Evolutionary conservation across 1,140 invertebrate species (phyloP).

Genomic region (Drosophila lowei): DNA sequence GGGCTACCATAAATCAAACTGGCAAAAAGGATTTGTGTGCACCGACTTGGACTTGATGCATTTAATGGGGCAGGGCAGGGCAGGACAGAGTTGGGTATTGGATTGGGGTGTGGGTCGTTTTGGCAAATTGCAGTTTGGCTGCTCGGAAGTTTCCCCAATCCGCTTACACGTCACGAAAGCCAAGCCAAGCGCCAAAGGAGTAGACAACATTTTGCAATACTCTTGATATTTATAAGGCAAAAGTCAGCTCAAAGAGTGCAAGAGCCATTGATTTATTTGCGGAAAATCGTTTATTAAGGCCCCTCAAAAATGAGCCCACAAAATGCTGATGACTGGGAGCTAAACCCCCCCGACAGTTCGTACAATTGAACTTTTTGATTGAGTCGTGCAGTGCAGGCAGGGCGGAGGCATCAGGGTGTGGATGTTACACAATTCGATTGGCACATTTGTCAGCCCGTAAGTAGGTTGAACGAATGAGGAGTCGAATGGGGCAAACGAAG

Average conservation of each 20-base stretch:
- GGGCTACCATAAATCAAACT: conserved; percentile 44
- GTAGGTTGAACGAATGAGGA: conserved; percentile 11
- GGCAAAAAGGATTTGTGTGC: conserved; percentile 38
- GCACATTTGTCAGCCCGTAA: conserved; percentile 15
- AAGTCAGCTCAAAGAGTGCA: conserved; percentile 8
- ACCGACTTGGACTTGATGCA: conserved; percentile 37
- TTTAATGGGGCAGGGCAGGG: conserved; percentile 32
- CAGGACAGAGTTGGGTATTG: background rate
- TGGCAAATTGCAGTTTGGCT: conserved; percentile 53
- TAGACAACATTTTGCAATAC: conserved; percentile 42
- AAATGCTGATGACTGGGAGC: conserved; percentile 34
- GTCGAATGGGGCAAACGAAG: background rate
- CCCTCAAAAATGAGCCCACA: conserved; percentile 32
- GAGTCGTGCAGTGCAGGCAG: conserved; percentile 5
- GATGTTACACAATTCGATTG: conserved; percentile 18
- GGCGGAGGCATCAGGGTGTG: background rate
- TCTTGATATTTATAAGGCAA: conserved; percentile 32
- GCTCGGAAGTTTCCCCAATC: conserved; percentile 36
- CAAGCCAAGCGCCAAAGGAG: conserved; percentile 13
- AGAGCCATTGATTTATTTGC: conserved; percentile 39
- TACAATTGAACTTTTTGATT: conserved; percentile 49
- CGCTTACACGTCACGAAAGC: conserved; percentile 37
- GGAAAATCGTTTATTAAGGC: conserved; percentile 37
- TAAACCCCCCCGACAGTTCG: conserved; percentile 5
- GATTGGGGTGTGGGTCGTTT: background rate